phyloP scores from a whole-genome alignment of 2,797 vertebrate genomes.

The Typhlichthys subterraneus region DNA sequence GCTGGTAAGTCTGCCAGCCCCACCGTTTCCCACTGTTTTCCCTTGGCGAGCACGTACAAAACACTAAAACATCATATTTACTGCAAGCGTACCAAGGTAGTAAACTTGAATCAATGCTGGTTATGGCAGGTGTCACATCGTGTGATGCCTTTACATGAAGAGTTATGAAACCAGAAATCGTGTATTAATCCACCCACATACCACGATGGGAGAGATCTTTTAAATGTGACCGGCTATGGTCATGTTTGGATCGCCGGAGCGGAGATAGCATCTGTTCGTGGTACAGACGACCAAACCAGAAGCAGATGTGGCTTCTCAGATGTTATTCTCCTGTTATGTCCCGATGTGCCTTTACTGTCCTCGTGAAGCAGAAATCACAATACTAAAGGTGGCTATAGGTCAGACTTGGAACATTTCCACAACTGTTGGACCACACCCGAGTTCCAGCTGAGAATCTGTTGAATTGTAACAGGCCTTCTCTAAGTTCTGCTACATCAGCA shows the following conservation, averaged over 20 bases:
- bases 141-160: conserved; percentile 24
- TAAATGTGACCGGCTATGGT: conserved; percentile 56
- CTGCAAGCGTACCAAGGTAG: conserved; percentile 10
- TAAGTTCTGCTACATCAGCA: conserved; percentile 3
- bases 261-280: conserved; percentile 76
- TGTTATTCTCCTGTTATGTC: conserved; percentile 76
- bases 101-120: conserved; percentile 16
- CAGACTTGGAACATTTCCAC: conserved; percentile 46
- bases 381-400: conserved; percentile 56
- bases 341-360: conserved; percentile 75
- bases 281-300: conserved; percentile 78
- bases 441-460: conserved; percentile 26
- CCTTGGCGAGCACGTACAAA: conserved; percentile 11
- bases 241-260: conserved; percentile 62
- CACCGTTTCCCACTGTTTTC: not conserved
- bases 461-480: conserved; percentile 16
- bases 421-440: conserved; percentile 55
- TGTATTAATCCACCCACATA: conserved; percentile 34
- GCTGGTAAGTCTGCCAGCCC: conserved; percentile 77
- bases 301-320: conserved; percentile 82
- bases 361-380: conserved; percentile 74
- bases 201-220: conserved; percentile 49
- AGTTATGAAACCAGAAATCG: conserved; percentile 19
- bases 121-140: conserved; percentile 33
- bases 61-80: conserved; percentile 30